Evolutionary conservation across 92 coral and sea anemone species (phyloP), one percentile per base, ranked within the genome.

Genomic region (Porites rus): DNA sequence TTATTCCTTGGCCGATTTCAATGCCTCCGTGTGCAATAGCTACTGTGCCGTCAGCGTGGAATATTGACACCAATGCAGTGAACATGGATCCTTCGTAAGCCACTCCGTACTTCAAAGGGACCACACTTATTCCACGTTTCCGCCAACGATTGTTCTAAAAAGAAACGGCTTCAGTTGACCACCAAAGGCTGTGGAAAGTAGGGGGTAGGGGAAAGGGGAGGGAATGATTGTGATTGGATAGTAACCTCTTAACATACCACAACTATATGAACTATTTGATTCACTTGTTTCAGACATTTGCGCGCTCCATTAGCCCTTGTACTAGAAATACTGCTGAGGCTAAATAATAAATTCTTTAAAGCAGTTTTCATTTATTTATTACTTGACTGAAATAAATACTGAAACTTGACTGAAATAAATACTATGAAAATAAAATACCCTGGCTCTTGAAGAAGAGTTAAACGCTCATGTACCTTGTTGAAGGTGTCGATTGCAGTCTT

Each of bases 111-210:
- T 90, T 92, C 62, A 94, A 69, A 19, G 98, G 98, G 8, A 96
- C 98, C 18, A 94, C 61, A 17, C 96, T 90, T 28, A 96, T 90
- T 43, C 98, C 98, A 60, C 96, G 94, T 69, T 96, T 96, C n/a
- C 98, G 93, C 98, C 98, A 96, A 25, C 98, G 98, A 84, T 96
- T 94, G 17, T 64, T 87, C 98, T 96, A 69, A 68, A 84, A 83
- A 84, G 60, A 9, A 8, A 54, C 13, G 2, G 60, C 6, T 54
- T 54, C 24, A 56, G 17, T 38, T 38, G 19, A 9, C 14, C 2
- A 54, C 13, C 10, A 8, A 54, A 8, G 12, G 60, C 14, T 54
- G 60, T 1, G 7, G 3, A 56, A 10, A 3, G 61, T 3, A 10
- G 61, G 2, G 13, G 14, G 3, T 3, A 9, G 14, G 61, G 43